These are phyloP conservation scores for Umimayanthus kanabou DNA, from an alignment of 92 coral and sea anemone genomes.

Conservation along the genomic window DNA sequence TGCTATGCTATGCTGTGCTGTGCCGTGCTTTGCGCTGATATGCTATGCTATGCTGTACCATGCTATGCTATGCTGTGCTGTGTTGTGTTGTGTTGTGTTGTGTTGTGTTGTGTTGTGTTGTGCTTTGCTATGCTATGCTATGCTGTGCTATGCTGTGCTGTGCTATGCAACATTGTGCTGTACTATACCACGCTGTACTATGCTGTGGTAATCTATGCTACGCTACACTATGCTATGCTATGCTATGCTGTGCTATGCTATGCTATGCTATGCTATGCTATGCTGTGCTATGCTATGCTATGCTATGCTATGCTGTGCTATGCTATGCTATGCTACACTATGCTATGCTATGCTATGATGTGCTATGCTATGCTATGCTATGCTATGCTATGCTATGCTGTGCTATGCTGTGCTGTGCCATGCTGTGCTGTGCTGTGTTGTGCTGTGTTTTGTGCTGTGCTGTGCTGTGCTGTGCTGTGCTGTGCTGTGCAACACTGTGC, in stretches of 20 bases:
- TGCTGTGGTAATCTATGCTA: neutral
- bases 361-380: neutral
- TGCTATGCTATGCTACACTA: neutral
- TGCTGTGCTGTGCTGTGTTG: neutral
- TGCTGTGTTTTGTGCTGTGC: neutral
- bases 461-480: neutral
- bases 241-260: neutral
- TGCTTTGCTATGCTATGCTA: neutral
- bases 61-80: neutral
- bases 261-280: slow-evolving; percentile 4
- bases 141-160: neutral
- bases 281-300: neutral
- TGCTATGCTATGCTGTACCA: neutral
- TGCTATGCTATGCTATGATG: neutral
- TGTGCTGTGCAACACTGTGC: neutral
- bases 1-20: neutral
- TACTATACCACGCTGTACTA: neutral
- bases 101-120: too few relatives aligned
- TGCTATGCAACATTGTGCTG: neutral
- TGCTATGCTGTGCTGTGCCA: neutral
- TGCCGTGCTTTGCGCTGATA: neutral
- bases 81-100: neutral
- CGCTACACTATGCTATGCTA: neutral
- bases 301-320: neutral
- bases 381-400: neutral